Evolutionary conservation across 2,113 vertebrate species (phyloP), one percentile per base, ranked within the genome.

Genomic region (Peromyscus maniculatus): DNA sequence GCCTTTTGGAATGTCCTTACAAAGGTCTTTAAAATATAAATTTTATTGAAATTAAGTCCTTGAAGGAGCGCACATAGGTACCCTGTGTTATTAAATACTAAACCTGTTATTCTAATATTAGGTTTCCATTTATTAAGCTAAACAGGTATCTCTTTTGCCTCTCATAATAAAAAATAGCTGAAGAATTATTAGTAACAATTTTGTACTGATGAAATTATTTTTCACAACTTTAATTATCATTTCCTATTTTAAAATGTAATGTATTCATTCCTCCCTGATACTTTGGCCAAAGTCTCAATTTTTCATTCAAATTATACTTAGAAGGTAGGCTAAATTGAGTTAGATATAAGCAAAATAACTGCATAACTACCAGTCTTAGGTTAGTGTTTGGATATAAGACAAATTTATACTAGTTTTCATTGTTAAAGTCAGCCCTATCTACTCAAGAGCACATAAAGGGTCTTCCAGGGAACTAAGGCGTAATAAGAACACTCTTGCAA

Each of bases 1-100:
- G 8, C 46, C 71, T 75, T 86, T 24, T 69, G 49, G 10, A 13
- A 71, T 69, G 2, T 75, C 43, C 59, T 69, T 39, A 6, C 71
- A 77, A 82, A 94, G 91, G n/a, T 49, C 43, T 46, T 83, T 82
- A 89, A 93, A 67, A n/a, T 16, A 79, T 62, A 57, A 88, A 64
- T 9, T 72, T 71, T 24, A 89, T 46, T 67, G 36, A 89, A 89
- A 82, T 39, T 74, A 74, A 87, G 43, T 49, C 36, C 84, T 66
- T 77, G 69, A 93, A 91, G 84, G 2, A 87, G 15, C 55, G 72
- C 1, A 75, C 24, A 57, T 74, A 10, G 8, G 7, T 24, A 83
- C 6, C 87, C 24, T 72, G 31, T 86, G 57, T 33, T 46, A 64
- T 72, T 91, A 52, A 95, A 84, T 22, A 92, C 36, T 71, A 89